Conservation (phyloP, 2,797 vertebrate species). For the Poecilia velifera region DNA sequence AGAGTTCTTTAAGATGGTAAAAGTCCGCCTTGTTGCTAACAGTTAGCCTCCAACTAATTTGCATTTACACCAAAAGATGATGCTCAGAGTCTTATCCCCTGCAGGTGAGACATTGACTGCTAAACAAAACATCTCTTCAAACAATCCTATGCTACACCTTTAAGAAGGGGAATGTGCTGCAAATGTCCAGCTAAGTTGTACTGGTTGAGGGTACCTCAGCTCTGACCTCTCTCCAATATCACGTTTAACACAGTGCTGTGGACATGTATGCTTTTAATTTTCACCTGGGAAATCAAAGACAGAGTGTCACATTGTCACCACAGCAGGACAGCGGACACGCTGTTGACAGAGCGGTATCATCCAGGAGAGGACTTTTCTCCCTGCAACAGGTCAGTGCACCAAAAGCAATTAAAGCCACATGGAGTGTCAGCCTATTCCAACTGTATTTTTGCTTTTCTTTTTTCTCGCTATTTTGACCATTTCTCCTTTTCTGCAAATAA, state of each 20-base stretch:
- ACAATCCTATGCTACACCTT: neutral
- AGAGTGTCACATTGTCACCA: conserved; percentile 14
- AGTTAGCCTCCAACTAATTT: neutral
- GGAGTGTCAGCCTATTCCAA: neutral
- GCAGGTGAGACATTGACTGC: neutral
- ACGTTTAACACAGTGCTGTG: conserved; percentile 1
- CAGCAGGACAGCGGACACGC: neutral
- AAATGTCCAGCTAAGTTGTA: neutral
- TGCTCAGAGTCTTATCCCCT: neutral
- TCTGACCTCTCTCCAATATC: neutral
- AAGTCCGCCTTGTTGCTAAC: neutral
- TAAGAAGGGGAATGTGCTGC: neutral
- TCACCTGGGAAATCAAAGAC: conserved; percentile 22
- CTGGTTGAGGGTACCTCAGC: neutral
- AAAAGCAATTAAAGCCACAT: conserved; percentile 23
- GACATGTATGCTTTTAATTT: conserved; percentile 28
- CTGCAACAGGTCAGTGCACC: conserved; percentile 14
- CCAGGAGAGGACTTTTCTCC: conserved; percentile 17
- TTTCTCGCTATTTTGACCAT: no score
- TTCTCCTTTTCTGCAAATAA: no score
- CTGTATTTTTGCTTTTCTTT: neutral
- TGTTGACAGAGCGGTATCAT: conserved; percentile 4
- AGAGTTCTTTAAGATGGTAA: neutral
- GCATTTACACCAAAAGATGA: neutral
- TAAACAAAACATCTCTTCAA: neutral